Evolutionary conservation across 2,113 vertebrate genomes (phyloP), one percentile per base, ranked within the genome.

Genomic region (Alosa alosa): DNA sequence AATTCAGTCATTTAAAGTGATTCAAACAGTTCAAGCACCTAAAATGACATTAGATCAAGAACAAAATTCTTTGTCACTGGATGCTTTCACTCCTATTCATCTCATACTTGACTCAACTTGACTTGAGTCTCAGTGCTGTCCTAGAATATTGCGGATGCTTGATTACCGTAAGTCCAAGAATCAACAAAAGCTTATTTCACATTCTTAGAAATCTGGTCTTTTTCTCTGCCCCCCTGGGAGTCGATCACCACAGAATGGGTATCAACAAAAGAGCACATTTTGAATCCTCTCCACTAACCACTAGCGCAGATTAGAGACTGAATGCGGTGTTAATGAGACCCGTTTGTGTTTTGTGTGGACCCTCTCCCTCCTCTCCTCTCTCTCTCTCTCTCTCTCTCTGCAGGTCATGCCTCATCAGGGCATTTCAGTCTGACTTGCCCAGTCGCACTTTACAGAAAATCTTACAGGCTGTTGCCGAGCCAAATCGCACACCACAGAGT

Each of bases 381-480:
- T 72, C 9, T 72, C 64, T 36, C 9, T 13, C 64, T 72, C n/a
- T 72, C n/a, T 31, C n/a, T 72, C 64, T 72, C n/a, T 22, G 55
- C 55, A 60, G 55, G 55, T 60, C 64, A 68, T 25, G n/a, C 25
- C n/a, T 68, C n/a, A 25, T 68, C 64, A 25, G 9, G 64, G 64
- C 64, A 25, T 25, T 68, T 78, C 25, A 39, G 36, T 78, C 31
- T 78, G 31, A 68, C 64, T 68, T 10, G 64, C 64, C 64, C 64
- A 68, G 64, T 68, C 64, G 25, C 64, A 68, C 64, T 68, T 68
- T 68, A 68, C 64, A 68, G n/a, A 68, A 68, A 31, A 68, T 31
- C 64, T 31, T 31, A 68, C 64, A 68, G 64, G 64, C 64, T 31
- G 64, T 68, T 68, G 64, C 64, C 31, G 64, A 68, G 64, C 64